A percentile compares a stretch with the other conserved stretches of the same genome.
Conservation (phyloP, 2,113 vertebrate species). For the Malurus cyaneus region DNA sequence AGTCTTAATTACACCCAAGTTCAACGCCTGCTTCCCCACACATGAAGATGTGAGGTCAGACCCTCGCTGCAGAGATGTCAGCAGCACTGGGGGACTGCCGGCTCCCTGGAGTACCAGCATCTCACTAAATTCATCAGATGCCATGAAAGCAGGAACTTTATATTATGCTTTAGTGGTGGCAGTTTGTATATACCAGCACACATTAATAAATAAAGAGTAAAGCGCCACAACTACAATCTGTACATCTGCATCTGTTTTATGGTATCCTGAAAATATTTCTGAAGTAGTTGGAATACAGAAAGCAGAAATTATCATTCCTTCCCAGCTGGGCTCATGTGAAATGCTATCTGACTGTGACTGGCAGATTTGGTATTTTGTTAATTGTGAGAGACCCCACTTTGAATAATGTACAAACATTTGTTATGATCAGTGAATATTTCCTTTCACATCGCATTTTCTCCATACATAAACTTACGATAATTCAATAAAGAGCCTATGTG, state of each 20-base stretch:
- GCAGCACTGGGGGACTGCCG: not conserved
- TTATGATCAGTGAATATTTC: slow-evolving; percentile 16
- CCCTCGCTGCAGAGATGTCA: not conserved
- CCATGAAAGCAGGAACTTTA: not conserved
- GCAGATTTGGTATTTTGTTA: slow-evolving; percentile 36
- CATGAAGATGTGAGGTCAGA: not conserved
- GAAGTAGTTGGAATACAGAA: not conserved
- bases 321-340: slow-evolving; percentile 15
- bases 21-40: not conserved
- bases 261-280: not conserved
- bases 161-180: not conserved
- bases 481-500: not conserved
- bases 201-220: slow-evolving; percentile 12
- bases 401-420: slow-evolving; percentile 9
- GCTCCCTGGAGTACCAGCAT: not conserved
- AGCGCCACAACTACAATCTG: not conserved
- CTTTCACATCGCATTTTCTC: slow-evolving; percentile 25
- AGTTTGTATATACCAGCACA: not conserved
- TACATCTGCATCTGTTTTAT: not conserved
- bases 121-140: not conserved
- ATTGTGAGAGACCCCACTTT: slow-evolving; percentile 26
- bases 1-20: not conserved
- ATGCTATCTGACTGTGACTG: slow-evolving; percentile 12
- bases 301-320: not conserved
- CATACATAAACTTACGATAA: slow-evolving; percentile 29